Conservation (phyloP, 2,113 vertebrate species). For the Zootoca vivipara region DNA sequence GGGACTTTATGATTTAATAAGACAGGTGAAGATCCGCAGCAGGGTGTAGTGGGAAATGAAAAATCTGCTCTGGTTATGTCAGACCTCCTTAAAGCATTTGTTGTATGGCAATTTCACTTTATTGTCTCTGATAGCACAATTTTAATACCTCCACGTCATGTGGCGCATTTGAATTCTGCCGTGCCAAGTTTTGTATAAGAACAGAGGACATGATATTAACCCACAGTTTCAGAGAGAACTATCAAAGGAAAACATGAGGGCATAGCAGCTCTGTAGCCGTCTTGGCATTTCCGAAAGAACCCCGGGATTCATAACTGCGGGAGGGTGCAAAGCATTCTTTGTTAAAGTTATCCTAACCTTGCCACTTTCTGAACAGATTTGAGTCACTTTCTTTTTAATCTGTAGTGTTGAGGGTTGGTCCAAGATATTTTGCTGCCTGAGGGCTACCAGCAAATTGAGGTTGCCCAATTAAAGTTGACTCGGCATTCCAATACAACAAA, state of each 20-base stretch:
- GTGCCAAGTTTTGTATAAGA: constrained; percentile 36
- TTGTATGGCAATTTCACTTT: constrained; percentile 43
- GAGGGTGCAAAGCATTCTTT: neutral
- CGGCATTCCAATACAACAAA: too few species aligned
- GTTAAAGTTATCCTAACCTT: neutral
- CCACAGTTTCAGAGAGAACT: neutral
- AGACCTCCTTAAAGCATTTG: neutral
- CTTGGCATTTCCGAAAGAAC: neutral
- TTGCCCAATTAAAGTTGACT: too few species aligned
- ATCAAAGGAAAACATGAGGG: too few species aligned
- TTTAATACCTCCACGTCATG: constrained; percentile 31
- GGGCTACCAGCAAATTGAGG: neutral
- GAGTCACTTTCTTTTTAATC: neutral
- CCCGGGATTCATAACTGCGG: neutral
- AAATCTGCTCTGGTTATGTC: constrained; percentile 24
- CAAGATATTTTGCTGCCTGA: neutral
- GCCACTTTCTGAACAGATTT: neutral
- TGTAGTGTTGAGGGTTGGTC: neutral
- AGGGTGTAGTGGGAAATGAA: constrained; percentile 35
- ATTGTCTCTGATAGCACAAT: constrained; percentile 43
- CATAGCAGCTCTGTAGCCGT: neutral
- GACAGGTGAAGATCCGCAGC: constrained; percentile 46
- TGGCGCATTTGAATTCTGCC: constrained; percentile 49
- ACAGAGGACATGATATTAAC: neutral
- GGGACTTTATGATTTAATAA: constrained; percentile 45